phyloP scores from a whole-genome alignment of 2,113 vertebrate genomes.

The Eurystomus gularis region DNA sequence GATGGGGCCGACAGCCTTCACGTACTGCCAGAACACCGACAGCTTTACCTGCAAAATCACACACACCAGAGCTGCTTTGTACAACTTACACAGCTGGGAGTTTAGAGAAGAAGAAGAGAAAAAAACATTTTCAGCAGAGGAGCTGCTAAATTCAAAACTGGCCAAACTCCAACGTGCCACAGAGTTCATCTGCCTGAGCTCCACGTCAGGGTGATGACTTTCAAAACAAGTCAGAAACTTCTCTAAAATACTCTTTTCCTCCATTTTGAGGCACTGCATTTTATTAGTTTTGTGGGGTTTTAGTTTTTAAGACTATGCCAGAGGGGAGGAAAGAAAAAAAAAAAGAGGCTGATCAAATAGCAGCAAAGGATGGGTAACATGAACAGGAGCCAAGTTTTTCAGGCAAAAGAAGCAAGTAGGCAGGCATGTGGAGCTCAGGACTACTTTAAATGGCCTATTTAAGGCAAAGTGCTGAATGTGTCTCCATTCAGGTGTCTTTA shows the following conservation, averaged over 20 bases:
- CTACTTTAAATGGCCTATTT: constrained; percentile 15
- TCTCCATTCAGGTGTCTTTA: background rate
- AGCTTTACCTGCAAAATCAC: constrained; percentile 83
- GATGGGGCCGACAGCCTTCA: constrained; percentile 81
- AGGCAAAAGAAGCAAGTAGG: background rate
- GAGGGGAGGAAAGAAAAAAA: accelerated
- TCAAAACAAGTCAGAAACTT: background rate
- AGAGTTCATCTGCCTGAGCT: background rate
- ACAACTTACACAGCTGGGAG: background rate
- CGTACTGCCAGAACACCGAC: constrained; percentile 87
- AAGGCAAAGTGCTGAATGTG: background rate
- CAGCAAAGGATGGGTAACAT: background rate
- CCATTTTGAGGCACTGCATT: background rate
- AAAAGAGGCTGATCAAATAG: background rate
- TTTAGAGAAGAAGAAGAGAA: background rate
- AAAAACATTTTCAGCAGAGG: background rate
- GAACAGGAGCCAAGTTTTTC: background rate
- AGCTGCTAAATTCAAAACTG: background rate
- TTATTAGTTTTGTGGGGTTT: background rate
- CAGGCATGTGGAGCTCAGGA: background rate
- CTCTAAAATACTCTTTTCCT: background rate
- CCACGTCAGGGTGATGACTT: accelerated
- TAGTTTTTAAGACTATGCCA: background rate
- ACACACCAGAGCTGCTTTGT: background rate
- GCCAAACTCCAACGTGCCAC: background rate